phyloP scores from a whole-genome alignment of 2,888 invertebrate genomes.

The Ctenicera cuprea region DNA sequence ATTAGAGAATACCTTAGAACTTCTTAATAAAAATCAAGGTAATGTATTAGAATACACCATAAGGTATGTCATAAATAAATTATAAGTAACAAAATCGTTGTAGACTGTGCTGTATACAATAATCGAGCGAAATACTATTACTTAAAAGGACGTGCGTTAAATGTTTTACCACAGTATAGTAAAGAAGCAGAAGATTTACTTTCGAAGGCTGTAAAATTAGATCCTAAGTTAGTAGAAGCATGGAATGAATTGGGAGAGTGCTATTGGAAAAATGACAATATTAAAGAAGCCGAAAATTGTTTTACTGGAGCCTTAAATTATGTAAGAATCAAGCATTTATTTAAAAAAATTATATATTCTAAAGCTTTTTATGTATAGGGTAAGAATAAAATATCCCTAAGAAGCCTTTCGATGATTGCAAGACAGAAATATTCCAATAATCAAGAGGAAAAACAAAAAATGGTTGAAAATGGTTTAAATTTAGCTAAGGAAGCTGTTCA shows the following conservation, averaged over 20 bases:
- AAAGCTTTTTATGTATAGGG: constrained; percentile 71
- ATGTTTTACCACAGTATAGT: constrained; percentile 81
- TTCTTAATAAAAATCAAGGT: constrained; percentile 82
- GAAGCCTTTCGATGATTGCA: constrained; percentile 88
- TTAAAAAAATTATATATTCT: background rate
- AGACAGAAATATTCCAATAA: constrained; percentile 78
- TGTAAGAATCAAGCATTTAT: constrained; percentile 69
- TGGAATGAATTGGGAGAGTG: constrained; percentile 95
- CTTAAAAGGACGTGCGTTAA: constrained; percentile 84
- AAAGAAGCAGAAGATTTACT: constrained; percentile 83
- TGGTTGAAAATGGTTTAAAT: constrained; percentile 83
- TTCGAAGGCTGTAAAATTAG: constrained; percentile 89
- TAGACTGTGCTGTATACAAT: constrained; percentile 70
- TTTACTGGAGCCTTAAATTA: constrained; percentile 86
- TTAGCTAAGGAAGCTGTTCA: constrained; percentile 89
- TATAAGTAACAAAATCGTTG: constrained; percentile 40
- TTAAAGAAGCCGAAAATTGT: constrained; percentile 87
- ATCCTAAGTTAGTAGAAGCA: constrained; percentile 86
- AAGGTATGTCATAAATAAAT: background rate
- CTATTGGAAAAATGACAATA: constrained; percentile 90
- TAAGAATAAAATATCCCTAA: constrained; percentile 83
- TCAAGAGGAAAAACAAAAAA: constrained; percentile 75
- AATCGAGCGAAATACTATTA: constrained; percentile 79
- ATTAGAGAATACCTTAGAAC: constrained; percentile 76
- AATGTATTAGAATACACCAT: constrained; percentile 57